Conservation (phyloP, 2,797 vertebrate species). For the Acropternis orthonyx region DNA sequence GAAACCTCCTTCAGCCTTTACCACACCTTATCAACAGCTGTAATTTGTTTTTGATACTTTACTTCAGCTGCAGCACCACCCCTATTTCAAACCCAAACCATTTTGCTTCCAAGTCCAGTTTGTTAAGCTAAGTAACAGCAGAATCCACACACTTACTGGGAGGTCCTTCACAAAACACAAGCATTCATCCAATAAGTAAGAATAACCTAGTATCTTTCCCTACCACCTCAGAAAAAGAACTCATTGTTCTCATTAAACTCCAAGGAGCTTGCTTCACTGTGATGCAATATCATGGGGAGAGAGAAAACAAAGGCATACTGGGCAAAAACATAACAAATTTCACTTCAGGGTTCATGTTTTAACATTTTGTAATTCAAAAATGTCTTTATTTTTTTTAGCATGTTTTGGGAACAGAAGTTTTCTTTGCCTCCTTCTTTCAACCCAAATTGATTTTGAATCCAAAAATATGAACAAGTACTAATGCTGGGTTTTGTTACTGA, state of each 20-base stretch:
- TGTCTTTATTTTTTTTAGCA: not conserved
- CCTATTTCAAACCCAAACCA: not conserved
- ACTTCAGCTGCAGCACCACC: not conserved
- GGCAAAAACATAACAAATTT: not conserved
- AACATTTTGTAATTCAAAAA: not conserved
- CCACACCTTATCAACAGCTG: not conserved
- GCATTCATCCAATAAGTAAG: not conserved
- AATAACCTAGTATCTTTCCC: not conserved
- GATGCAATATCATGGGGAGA: not conserved
- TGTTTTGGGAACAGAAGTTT: not conserved
- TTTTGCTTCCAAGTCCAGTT: not conserved
- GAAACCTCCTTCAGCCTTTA: not conserved
- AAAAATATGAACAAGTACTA: not conserved
- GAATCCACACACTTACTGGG: not conserved
- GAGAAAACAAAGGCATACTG: not conserved
- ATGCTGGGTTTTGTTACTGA: not conserved
- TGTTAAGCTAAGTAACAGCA: not conserved
- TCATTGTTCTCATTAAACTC: constrained; percentile 14
- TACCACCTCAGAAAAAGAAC: not conserved
- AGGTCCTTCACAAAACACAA: constrained; percentile 2
- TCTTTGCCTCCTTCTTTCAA: not conserved
- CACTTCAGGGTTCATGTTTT: not conserved
- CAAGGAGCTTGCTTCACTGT: not conserved
- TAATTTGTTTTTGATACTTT: not conserved
- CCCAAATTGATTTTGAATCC: not conserved